phyloP scores from a whole-genome alignment of 2,888 invertebrate species.

The Amphipoea oculea region DNA sequence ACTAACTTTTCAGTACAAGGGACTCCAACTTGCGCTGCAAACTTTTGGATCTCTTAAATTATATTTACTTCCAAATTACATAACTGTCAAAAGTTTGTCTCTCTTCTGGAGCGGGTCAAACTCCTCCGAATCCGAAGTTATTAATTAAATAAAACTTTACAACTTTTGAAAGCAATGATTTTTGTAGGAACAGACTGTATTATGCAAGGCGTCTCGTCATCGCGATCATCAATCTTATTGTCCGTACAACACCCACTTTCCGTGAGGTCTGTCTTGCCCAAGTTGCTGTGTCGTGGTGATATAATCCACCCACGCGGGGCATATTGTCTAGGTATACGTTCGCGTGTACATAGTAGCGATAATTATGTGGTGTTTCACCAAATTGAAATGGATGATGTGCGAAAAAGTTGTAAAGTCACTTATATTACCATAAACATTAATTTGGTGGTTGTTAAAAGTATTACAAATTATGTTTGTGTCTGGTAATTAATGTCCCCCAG shows the following conservation, averaged over 20 bases:
- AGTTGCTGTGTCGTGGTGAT: slow-evolving; percentile 36
- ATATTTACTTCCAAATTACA: slow-evolving; percentile 44
- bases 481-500: slow-evolving; percentile 6
- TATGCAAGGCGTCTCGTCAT: slow-evolving; percentile 35
- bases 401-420: slow-evolving; percentile 38
- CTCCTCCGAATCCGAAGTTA: slow-evolving; percentile 20
- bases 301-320: slow-evolving; percentile 38
- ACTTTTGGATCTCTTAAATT: slow-evolving; percentile 32
- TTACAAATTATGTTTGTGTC: slow-evolving; percentile 18
- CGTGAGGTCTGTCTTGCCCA: slow-evolving; percentile 20
- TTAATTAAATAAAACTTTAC: slow-evolving; percentile 26
- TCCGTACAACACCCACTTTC: slow-evolving; percentile 22
- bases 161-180: slow-evolving; percentile 18
- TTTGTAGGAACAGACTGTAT: neutral
- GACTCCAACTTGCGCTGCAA: slow-evolving; percentile 14
- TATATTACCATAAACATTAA: slow-evolving; percentile 37
- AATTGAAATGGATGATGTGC: slow-evolving; percentile 59
- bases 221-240: slow-evolving; percentile 38
- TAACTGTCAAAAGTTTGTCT: slow-evolving; percentile 45
- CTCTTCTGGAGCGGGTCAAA: slow-evolving; percentile 23
- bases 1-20: slow-evolving; percentile 37
- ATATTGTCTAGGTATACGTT: slow-evolving; percentile 29
- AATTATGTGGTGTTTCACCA: slow-evolving; percentile 50
- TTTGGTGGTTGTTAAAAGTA: slow-evolving; percentile 35
- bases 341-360: slow-evolving; percentile 31